Conservation (phyloP, 2,888 invertebrate genomes). For the Drosophila mimica region DNA sequence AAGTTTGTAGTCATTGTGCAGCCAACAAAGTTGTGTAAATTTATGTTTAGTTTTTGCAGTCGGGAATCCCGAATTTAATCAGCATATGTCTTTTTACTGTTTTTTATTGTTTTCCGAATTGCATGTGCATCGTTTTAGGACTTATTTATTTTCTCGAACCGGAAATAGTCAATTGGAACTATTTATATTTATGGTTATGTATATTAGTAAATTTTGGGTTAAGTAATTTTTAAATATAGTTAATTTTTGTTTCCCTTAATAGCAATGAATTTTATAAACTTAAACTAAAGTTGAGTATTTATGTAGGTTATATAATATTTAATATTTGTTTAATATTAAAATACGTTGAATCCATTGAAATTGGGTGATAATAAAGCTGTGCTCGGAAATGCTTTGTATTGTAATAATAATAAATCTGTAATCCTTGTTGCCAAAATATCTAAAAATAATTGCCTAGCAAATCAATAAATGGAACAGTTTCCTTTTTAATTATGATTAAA, state of each 20-base stretch:
- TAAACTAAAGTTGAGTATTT: neutral
- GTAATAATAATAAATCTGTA: neutral
- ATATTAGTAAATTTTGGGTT: neutral
- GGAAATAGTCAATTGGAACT: neutral
- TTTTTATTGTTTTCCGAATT: neutral
- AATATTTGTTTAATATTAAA: neutral
- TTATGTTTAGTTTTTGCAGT: neutral
- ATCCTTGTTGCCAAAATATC: neutral
- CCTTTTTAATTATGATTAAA: slow-evolving; percentile 6
- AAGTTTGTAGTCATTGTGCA: neutral
- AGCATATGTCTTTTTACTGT: neutral
- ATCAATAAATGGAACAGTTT: neutral
- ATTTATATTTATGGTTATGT: too few relatives aligned
- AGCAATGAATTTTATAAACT: fast-evolving
- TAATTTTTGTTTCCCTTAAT: neutral
- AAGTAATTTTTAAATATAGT: neutral
- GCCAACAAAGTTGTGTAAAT: neutral
- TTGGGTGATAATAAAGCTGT: neutral
- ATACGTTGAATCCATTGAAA: neutral
- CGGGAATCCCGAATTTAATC: neutral
- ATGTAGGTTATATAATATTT: neutral
- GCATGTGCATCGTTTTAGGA: neutral
- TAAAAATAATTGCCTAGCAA: neutral
- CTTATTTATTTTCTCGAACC: neutral
- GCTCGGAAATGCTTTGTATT: too few relatives aligned